Percentiles rank a stretch among this genome's conserved stretches.
phyloP scores from a whole-genome alignment of 2,888 invertebrate species.

The Linnaemya vulpina region DNA sequence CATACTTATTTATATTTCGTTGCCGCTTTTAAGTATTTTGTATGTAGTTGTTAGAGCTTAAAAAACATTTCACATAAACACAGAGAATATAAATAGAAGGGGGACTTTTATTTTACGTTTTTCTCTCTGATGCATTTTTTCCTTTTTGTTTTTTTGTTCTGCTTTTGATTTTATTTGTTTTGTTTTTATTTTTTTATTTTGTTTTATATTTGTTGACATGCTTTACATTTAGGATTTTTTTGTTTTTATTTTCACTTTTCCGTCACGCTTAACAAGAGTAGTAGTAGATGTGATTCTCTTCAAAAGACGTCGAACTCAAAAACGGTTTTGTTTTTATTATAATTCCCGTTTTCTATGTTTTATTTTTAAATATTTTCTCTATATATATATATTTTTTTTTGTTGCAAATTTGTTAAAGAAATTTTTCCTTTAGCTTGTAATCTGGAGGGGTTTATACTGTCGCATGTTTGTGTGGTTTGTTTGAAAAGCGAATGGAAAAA shows the following conservation, averaged over 20 bases:
- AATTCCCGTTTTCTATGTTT: conserved; percentile 34
- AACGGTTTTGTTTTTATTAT: conserved; percentile 65
- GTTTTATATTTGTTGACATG: conserved; percentile 72
- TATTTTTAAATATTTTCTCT: neutral
- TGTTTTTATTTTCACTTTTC: conserved; percentile 69
- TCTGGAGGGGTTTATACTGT: conserved; percentile 40
- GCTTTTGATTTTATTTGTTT: conserved; percentile 47
- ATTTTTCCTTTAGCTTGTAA: conserved; percentile 47
- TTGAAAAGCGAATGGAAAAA: conserved; percentile 10
- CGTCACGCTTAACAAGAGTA: conserved; percentile 64
- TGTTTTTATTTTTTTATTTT: conserved; percentile 58
- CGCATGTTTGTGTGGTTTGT: conserved; percentile 17
- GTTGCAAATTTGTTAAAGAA: conserved; percentile 62
- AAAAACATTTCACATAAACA: conserved; percentile 57
- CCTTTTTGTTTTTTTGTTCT: neutral
- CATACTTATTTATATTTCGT: neutral
- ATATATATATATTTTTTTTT: conserved; percentile 42
- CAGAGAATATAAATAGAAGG: conserved; percentile 61
- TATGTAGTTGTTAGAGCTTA: conserved; percentile 69
- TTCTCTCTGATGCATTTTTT: conserved; percentile 38
- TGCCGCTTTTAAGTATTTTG: conserved; percentile 65
- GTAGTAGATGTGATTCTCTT: conserved; percentile 72
- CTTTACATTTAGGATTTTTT: conserved; percentile 68
- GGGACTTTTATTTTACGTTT: conserved; percentile 71
- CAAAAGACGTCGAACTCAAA: conserved; percentile 78